These are phyloP conservation scores for Drosophila birchii DNA, from an alignment of 2,888 invertebrate genomes.

Conservation along the genomic window DNA sequence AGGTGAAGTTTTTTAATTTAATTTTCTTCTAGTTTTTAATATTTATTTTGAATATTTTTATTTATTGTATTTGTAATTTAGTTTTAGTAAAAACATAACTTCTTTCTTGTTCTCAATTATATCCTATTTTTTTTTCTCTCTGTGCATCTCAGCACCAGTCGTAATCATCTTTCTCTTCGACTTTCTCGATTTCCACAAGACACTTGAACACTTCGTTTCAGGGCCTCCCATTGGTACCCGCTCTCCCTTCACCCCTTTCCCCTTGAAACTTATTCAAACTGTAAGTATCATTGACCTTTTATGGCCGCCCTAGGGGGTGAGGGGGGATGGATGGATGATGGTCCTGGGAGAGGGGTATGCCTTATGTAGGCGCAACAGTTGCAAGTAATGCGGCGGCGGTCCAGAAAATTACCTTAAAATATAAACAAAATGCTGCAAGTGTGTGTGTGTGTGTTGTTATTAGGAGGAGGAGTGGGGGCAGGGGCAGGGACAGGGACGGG, in stretches of 20 bases:
- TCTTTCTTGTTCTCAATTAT: too few species aligned
- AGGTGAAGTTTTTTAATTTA: too few species aligned
- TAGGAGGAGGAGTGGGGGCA: not conserved
- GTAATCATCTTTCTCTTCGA: conserved; percentile 46
- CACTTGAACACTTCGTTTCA: conserved; percentile 68
- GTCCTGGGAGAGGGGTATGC: not conserved
- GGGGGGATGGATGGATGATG: not conserved
- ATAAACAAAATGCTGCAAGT: conserved; percentile 62
- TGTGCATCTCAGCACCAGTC: not conserved
- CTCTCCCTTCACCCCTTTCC: not conserved
- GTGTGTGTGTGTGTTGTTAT: conserved; percentile 11
- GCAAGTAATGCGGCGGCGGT: conserved; percentile 67
- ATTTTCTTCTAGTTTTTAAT: too few species aligned
- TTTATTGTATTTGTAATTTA: too few species aligned
- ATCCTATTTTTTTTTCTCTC: not conserved
- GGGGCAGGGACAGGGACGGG: not conserved
- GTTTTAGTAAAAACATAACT: too few species aligned
- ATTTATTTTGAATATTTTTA: too few species aligned
- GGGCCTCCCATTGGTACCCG: conserved; percentile 3
- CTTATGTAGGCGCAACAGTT: conserved; percentile 71
- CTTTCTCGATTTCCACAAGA: conserved; percentile 61
- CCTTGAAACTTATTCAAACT: conserved; percentile 69
- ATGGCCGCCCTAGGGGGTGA: not conserved
- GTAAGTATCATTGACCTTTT: conserved; percentile 76
- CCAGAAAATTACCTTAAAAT: conserved; percentile 72